Conservation (phyloP, 2,113 vertebrate genomes). For the Charadrius vociferus region DNA sequence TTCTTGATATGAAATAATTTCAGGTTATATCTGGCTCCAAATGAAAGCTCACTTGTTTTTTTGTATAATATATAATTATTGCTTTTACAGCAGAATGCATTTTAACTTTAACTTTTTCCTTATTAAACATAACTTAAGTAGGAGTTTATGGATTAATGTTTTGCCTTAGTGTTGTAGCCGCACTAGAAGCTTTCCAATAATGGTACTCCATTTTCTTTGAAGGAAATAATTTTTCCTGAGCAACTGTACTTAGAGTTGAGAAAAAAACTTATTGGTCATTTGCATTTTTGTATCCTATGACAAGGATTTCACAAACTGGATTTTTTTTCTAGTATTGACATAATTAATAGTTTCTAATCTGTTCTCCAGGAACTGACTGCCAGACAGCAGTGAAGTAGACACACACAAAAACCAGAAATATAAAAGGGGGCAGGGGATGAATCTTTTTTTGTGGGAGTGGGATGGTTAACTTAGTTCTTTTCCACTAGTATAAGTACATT, state of each 20-base stretch:
- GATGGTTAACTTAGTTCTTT: background rate
- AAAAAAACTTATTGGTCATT: background rate
- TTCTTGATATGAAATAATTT: background rate
- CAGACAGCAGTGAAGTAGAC: background rate
- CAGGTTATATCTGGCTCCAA: background rate
- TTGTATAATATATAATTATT: background rate
- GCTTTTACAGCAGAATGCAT: background rate
- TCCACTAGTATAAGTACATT: background rate
- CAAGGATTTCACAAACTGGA: background rate
- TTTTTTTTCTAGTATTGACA: background rate
- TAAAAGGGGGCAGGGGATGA: accelerated
- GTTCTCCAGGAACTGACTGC: background rate
- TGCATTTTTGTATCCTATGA: background rate
- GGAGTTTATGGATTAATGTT: background rate
- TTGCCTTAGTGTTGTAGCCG: background rate
- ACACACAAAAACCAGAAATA: background rate
- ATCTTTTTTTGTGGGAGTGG: accelerated
- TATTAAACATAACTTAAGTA: background rate
- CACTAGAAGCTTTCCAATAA: background rate
- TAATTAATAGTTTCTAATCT: background rate
- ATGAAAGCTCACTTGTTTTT: background rate
- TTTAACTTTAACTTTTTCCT: background rate
- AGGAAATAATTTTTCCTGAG: background rate
- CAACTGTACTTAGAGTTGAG: background rate
- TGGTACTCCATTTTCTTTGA: background rate